Evolutionary conservation across 2,888 invertebrate species (phyloP).

Genomic region (Beris chalybata): DNA sequence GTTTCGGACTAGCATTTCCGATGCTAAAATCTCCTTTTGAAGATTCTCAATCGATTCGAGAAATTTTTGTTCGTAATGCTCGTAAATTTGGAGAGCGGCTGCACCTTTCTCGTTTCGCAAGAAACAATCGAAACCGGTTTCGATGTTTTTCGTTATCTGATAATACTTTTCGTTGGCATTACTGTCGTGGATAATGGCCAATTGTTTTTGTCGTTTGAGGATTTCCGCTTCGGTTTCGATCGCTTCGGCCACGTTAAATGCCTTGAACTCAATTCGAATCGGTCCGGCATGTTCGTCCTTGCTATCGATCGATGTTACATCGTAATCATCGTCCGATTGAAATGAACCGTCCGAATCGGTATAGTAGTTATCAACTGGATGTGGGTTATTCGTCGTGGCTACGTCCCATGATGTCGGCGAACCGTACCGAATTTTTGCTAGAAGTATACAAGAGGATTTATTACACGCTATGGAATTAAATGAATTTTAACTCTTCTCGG

Average conservation of each 20-base stretch:
- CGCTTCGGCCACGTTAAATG: constrained; percentile 83
- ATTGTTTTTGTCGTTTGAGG: constrained; percentile 52
- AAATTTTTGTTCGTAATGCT: constrained; percentile 44
- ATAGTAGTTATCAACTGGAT: constrained; percentile 35
- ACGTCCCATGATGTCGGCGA: constrained; percentile 56
- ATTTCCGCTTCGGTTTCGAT: constrained; percentile 66
- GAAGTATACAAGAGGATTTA: neutral
- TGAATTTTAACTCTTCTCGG: too few species aligned
- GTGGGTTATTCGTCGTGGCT: constrained; percentile 21
- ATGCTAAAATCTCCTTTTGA: constrained; percentile 47
- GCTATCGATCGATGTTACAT: constrained; percentile 56
- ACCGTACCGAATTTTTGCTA: constrained; percentile 56
- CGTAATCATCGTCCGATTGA: constrained; percentile 58
- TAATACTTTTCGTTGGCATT: constrained; percentile 54
- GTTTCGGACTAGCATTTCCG: constrained; percentile 50
- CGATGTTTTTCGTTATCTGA: constrained; percentile 53
- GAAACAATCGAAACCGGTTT: constrained; percentile 49
- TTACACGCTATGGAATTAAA: too few species aligned
- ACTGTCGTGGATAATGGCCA: constrained; percentile 53
- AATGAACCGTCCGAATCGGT: constrained; percentile 61
- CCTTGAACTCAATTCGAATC: constrained; percentile 78
- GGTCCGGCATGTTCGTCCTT: constrained; percentile 60
- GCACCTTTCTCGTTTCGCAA: constrained; percentile 10
- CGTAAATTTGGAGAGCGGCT: neutral
- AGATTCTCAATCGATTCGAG: constrained; percentile 48